A percentile compares a stretch with the other conserved stretches of the same genome.
Conservation (phyloP, 92 coral and sea anemone species). For the Palythoa grandis region DNA sequence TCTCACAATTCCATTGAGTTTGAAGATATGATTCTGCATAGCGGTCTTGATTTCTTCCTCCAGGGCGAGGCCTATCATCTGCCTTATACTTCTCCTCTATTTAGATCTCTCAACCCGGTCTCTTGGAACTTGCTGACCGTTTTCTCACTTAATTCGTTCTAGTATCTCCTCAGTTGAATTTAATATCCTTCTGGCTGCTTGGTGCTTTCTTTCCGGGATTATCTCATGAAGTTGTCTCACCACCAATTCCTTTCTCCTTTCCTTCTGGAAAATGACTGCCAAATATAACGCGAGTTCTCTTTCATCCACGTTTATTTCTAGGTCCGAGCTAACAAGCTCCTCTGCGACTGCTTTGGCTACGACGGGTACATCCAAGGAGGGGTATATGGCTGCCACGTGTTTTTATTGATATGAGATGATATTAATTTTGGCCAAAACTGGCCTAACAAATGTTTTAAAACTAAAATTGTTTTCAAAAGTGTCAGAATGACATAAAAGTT, state of each 20-base stretch:
- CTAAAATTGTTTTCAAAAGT: no score
- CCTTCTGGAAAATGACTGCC: conserved; percentile 17
- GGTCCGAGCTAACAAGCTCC: conserved; percentile 6
- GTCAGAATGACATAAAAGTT: no score
- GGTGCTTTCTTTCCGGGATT: conserved; percentile 7
- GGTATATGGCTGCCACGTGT: conserved; percentile 15
- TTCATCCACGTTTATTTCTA: conserved; percentile 12
- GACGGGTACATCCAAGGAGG: neutral
- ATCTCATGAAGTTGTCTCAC: neutral
- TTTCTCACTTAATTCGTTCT: neutral
- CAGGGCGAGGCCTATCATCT: conserved; percentile 4
- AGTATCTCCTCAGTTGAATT: conserved; percentile 10
- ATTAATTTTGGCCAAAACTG: no score
- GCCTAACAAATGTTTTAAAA: no score
- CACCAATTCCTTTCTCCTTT: neutral
- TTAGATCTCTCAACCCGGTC: neutral
- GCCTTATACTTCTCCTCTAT: conserved; percentile 1
- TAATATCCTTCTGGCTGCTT: conserved; percentile 4
- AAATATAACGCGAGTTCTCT: conserved; percentile 16
- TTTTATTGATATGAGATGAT: no score
- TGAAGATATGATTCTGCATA: neutral
- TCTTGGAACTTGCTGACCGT: conserved; percentile 9
- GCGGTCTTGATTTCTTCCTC: conserved; percentile 6
- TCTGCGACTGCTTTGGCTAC: conserved; percentile 17
- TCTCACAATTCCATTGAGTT: conserved; percentile 3